Evolutionary conservation across 2,113 vertebrate genomes (phyloP), one percentile per base, ranked within the genome.

Genomic region (Rhinolophus sinicus): DNA sequence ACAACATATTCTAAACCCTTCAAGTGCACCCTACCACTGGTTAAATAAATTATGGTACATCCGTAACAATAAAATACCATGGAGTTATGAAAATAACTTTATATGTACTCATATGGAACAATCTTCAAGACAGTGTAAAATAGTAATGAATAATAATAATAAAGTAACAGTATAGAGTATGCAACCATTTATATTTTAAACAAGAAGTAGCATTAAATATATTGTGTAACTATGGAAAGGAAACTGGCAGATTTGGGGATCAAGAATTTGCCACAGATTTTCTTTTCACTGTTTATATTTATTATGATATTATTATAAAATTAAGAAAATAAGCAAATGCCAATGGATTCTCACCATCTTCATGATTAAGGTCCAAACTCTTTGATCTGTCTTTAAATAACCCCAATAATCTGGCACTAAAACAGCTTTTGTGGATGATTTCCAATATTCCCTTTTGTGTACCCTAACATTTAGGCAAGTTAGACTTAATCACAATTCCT

Each of bases 1-100:
- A 38, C 16, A 69, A 69, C 52, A 95, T 54, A 88, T 85, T 64
- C 21, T 52, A 76, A 86, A 58, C 7, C 15, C 21, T 84, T 81
- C 33, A 87, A 72, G 6, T n/a, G 21, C 4, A 94, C 15, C 33
- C 21, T 78, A 75, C 19, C 38, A 82, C 78, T 77, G 28, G 26
- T 47, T 38, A 90, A 88, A n/a, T 47, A 91, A 90, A 77, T 40
- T 38, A 70, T 44, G 86, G 19, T 58, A 38, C 82, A 67, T 54
- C 35, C n/a, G 54, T 86, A 94, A 65, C 24, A 86, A 92, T 65
- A 89, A 87, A 94, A n/a, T 94, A 67, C 5, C n/a, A 95, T 87
- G 13, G 7, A 28, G 13, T n/a, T 26, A 44, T 82, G 67, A 82
- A 87, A 86, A 5, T 4, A 33, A 35, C 44, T 30, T 92, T 75